Conservation (phyloP, 2,797 vertebrate species). For the Pantherophis vulpinus region DNA sequence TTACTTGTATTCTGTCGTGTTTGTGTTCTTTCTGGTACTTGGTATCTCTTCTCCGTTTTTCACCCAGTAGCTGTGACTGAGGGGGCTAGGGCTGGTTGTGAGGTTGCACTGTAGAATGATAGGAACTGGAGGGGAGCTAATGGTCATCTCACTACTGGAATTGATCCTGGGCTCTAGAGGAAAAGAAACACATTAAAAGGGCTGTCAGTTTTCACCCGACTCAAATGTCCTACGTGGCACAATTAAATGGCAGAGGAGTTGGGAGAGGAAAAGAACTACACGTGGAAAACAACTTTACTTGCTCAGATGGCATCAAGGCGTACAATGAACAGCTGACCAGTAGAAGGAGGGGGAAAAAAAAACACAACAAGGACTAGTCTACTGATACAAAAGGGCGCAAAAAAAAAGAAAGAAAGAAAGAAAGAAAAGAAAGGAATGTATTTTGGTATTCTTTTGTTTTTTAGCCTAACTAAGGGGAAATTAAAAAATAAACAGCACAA, state of each 20-base stretch:
- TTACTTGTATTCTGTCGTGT: slow-evolving; percentile 81
- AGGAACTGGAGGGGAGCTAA: slow-evolving; percentile 60
- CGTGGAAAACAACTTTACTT: slow-evolving; percentile 62
- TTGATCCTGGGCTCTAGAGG: slow-evolving; percentile 95
- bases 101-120: slow-evolving; percentile 90
- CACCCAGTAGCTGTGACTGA: slow-evolving; percentile 88
- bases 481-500: background rate
- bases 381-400: slow-evolving; percentile 48
- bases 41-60: slow-evolving; percentile 89
- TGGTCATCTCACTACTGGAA: slow-evolving; percentile 83
- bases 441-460: background rate
- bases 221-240: slow-evolving; percentile 11
- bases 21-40: slow-evolving; percentile 76
- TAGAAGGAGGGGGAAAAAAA: slow-evolving; percentile 7
- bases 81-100: slow-evolving; percentile 80
- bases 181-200: slow-evolving; percentile 52
- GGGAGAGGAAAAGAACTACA: slow-evolving; percentile 64
- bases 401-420: slow-evolving; percentile 2
- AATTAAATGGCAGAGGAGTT: slow-evolving; percentile 44
- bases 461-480: background rate
- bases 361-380: slow-evolving; percentile 49
- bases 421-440: background rate
- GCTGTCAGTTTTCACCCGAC: slow-evolving; percentile 18
- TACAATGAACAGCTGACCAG: slow-evolving; percentile 52
- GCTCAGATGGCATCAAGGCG: slow-evolving; percentile 55